Evolutionary conservation across 2,888 invertebrate genomes (phyloP), one percentile per base, ranked within the genome.

Genomic region (Sepiola atlantica): DNA sequence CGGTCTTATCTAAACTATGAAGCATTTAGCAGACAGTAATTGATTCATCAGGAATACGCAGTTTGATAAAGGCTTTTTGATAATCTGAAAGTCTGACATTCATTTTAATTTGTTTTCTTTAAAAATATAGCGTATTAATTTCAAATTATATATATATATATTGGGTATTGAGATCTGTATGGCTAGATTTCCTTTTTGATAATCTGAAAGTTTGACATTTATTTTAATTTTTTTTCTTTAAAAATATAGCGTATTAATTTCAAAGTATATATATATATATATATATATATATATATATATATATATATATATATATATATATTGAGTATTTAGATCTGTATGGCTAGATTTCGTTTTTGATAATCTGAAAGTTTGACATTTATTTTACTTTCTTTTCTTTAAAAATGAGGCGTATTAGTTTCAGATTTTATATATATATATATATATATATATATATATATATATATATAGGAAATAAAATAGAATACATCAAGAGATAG

Each of bases 361-460:
- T 45, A 4, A 45, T 2, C 2, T 45, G 45, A 45, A 45, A 45
- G 45, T 45, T 45, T 45, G 2, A 45, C 2, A 45, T 4, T 45
- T 8, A 8, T 2, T 45, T 4, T 45, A 4, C 8, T 45, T 2
- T 45, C 2, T 45, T 77, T 4, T 77, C 2, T 77, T 28, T 77
- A 6, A 4, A 10, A 28, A 77, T 77, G n/a, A 6, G 10, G 35
- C 32, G 18, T 0, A 91, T 1, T n/a, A 18, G 21, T 10, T 35
- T 91, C 20, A 1, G 6, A 91, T n/a, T 20, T 20, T 21, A 24
- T 20, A n/a, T n/a, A n/a, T 21, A 91, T 91, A 91, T 91, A 91
- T 91, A 91, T 91, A 91, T 91, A 91, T 35, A 91, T 35, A n/a
- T 91, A 91, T 91, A 91, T 91, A 91, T 91, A 91, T 35, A n/a